These are phyloP conservation scores for Pampusana beccarii DNA, from an alignment of 2,113 vertebrate species.

Conservation along the genomic window DNA sequence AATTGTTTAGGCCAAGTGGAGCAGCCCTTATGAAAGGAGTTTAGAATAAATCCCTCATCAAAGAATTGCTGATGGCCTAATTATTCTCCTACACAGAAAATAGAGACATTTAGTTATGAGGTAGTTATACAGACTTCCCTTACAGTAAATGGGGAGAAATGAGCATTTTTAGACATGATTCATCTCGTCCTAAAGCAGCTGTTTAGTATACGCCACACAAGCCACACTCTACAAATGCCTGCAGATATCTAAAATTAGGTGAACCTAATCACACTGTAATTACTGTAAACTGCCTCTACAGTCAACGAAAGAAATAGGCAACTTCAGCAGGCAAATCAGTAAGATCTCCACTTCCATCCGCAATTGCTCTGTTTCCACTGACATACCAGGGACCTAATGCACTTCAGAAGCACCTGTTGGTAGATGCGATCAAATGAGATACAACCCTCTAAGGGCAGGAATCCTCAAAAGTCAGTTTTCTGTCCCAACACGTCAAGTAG, in stretches of 20 bases:
- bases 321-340: background rate
- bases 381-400: background rate
- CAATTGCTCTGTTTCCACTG: background rate
- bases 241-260: background rate
- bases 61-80: background rate
- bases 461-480: background rate
- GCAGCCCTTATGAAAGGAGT: background rate
- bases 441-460: rapidly evolving
- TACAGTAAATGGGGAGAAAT: background rate
- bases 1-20: slow-evolving; percentile 14
- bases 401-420: background rate
- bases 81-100: background rate
- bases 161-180: slow-evolving; percentile 9
- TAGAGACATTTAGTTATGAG: background rate
- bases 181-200: background rate
- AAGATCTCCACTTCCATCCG: background rate
- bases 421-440: rapidly evolving
- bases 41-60: background rate
- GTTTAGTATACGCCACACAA: background rate
- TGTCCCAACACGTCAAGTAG: background rate
- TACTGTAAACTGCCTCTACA: background rate
- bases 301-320: background rate
- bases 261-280: background rate
- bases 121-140: background rate
- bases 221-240: background rate